Evolutionary conservation across 1,140 invertebrate genomes (phyloP), one percentile per base, ranked within the genome.

Genomic region (Nomia melanderi): DNA sequence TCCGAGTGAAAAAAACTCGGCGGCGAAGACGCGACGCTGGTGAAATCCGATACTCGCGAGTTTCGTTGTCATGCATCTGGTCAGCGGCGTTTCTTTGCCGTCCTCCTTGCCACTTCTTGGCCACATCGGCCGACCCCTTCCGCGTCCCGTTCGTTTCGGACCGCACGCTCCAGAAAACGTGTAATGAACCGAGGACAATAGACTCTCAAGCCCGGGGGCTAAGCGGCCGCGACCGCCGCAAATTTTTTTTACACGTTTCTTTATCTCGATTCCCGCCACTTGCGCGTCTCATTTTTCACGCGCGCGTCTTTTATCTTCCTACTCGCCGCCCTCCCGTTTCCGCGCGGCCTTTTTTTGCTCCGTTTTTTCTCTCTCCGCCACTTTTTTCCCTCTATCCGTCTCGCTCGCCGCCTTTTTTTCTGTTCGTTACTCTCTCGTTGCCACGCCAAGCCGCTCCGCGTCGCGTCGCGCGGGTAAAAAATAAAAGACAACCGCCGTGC

Each of bases 41-140:
- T 62, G 78, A 85, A 85, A 84, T 81, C 53, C 33, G 83, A 83
- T 81, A 73, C 65, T 75, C 56, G 47, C 25, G 54, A 47, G 72
- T 76, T 57, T 76, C 70, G 66, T 74, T 77, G 78, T 60, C 63
- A 73, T 60, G 82, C 82, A 79, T 75, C 73, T 84, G 62, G 60
- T 73, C 67, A 41, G 29, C 63, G 66, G 41, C 39, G 53, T 59
- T 39, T 23, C 33, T 47, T 27, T 54, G 29, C 31, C n/a, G 14
- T 36, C 27, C 56, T 25, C n/a, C 25, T 17, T 39, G 56, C 20
- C n/a, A n/a, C n/a, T n/a, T n/a, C n/a, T n/a, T n/a, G n/a, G n/a
- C n/a, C n/a, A n/a, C n/a, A n/a, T n/a, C n/a, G n/a, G n/a, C n/a
- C n/a, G n/a, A n/a, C 23, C 50, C 56, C 33, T 73, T 62, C 74